Conservation (phyloP, 2,113 vertebrate species). For the Neolamprologus brichardi region DNA sequence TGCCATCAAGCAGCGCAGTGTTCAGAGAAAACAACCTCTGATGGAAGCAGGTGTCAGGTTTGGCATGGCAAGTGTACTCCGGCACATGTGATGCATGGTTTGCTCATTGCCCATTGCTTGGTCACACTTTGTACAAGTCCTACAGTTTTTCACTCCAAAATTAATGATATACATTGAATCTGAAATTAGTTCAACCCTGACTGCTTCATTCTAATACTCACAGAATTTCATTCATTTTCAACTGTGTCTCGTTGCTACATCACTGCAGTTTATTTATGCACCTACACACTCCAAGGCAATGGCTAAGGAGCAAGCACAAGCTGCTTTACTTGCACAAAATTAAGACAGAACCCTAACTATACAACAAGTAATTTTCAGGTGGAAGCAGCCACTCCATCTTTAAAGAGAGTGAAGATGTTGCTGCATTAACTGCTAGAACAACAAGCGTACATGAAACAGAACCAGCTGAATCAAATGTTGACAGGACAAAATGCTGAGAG, state of each 20-base stretch:
- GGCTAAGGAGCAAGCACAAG: not conserved
- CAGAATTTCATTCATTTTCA: not conserved
- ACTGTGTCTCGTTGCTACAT: not conserved
- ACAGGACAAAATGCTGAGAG: not conserved
- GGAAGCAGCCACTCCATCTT: not conserved
- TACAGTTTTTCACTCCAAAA: not conserved
- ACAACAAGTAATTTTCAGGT: not conserved
- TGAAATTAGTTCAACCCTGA: not conserved
- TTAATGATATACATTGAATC: not conserved
- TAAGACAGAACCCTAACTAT: not conserved
- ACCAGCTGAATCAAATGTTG: not conserved
- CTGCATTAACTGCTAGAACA: not conserved
- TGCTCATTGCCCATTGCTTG: not conserved
- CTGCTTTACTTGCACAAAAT: not conserved
- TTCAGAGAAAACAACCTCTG: slow-evolving; percentile 81
- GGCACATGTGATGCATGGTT: not conserved
- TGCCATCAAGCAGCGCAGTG: slow-evolving; percentile 81
- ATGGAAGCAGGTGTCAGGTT: slow-evolving; percentile 12
- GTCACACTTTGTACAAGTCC: not conserved
- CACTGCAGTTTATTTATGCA: not conserved
- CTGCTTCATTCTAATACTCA: not conserved
- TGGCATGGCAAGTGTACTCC: slow-evolving; percentile 6
- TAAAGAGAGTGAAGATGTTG: not conserved
- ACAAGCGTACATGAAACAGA: not conserved
- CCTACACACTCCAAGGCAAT: not conserved